Evolutionary conservation across 2,888 invertebrate genomes (phyloP).

Genomic region (Phyllotreta cruciferae): DNA sequence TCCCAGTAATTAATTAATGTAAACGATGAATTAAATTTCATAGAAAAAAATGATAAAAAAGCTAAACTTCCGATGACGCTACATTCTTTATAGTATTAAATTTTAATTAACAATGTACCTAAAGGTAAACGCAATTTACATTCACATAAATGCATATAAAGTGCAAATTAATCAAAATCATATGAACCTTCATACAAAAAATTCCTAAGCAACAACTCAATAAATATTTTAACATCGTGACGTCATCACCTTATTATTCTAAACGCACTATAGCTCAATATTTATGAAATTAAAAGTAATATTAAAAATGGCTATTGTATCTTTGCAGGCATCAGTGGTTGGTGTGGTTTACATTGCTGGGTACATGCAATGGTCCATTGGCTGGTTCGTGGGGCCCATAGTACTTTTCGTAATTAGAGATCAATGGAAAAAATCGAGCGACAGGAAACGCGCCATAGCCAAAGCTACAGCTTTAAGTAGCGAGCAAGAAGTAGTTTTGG

Average conservation of each 20-base stretch:
- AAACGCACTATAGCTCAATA: background rate
- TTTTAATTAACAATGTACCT: too few relatives aligned
- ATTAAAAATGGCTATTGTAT: too few relatives aligned
- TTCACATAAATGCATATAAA: too few relatives aligned
- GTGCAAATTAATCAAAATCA: too few relatives aligned
- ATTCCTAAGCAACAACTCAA: too few relatives aligned
- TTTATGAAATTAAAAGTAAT: background rate
- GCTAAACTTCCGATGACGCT: too few relatives aligned
- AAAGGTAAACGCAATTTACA: too few relatives aligned
- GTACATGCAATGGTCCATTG: constrained; percentile 87
- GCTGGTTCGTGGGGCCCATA: constrained; percentile 86
- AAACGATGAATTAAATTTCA: too few relatives aligned
- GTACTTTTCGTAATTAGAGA: constrained; percentile 80
- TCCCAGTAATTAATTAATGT: too few relatives aligned
- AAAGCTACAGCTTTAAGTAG: constrained; percentile 78
- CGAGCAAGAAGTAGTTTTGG: constrained; percentile 87
- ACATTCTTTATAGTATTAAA: too few relatives aligned
- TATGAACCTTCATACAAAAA: too few relatives aligned
- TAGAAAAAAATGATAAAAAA: too few relatives aligned
- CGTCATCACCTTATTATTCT: background rate
- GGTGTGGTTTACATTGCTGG: constrained; percentile 81
- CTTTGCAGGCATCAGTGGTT: constrained; percentile 69
- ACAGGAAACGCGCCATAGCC: constrained; percentile 75
- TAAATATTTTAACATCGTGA: background rate
- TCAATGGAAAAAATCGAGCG: constrained; percentile 78